Percentiles rank a stretch among this genome's conserved stretches.
Evolutionary conservation across 1,140 invertebrate species (phyloP).

Genomic region (Dendroctonus ponderosae): DNA sequence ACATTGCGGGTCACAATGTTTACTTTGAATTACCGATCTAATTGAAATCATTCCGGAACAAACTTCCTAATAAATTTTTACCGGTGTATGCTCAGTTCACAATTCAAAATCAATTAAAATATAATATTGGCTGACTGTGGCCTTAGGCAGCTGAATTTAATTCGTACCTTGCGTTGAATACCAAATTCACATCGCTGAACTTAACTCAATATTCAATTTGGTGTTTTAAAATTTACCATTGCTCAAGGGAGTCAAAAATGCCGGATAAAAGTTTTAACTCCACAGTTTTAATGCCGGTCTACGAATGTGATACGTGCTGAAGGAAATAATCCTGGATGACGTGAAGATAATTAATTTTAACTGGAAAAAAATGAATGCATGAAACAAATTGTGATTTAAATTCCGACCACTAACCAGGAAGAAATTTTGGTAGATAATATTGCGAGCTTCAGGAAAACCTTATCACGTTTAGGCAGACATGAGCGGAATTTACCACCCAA

Average conservation of each 20-base stretch:
- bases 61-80: constrained; percentile 23
- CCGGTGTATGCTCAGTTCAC: constrained; percentile 19
- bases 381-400: too few species aligned
- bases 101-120: constrained; percentile 23
- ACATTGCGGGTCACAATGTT: constrained; percentile 13
- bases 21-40: constrained; percentile 23
- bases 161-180: neutral
- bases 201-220: constrained; percentile 1
- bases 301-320: too few species aligned
- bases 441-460: neutral
- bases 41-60: constrained; percentile 23
- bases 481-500: constrained; percentile 21
- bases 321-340: too few species aligned
- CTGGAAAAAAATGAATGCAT: too few species aligned
- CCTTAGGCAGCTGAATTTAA: constrained; percentile 4
- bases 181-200: neutral
- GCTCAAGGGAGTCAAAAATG: too few species aligned
- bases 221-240: neutral
- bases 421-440: neutral
- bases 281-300: too few species aligned
- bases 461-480: constrained; percentile 10
- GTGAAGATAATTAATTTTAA: too few species aligned
- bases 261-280: too few species aligned
- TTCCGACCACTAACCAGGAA: neutral
- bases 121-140: constrained; percentile 14